Evolutionary conservation across 1,140 invertebrate genomes (phyloP), one percentile per base, ranked within the genome.

Genomic region (Papilio dardanus): DNA sequence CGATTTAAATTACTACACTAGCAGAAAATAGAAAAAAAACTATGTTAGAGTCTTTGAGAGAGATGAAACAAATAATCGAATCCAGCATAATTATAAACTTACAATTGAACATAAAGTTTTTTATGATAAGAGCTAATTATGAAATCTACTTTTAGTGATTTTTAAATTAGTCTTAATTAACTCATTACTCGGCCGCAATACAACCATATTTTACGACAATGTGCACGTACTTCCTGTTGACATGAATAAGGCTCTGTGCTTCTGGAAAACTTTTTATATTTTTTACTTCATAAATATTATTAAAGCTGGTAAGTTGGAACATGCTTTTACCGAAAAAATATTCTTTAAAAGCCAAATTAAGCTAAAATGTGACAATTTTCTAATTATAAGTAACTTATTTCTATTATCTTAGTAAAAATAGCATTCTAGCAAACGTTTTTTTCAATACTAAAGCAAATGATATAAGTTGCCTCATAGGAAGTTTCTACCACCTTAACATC

Each of bases 71-170:
- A n/a, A n/a, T n/a, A n/a, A n/a, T n/a, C n/a, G n/a, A n/a, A 37
- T 1, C 10, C 2, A 0, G 3, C 10, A 37, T 3, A 4, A 37
- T n/a, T 46, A 46, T 46, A n/a, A 54, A 16, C 8, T 54, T 24
- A 24, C 12, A 24, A 54, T 10, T 24, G 21, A 54, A 62, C 54
- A 62, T 4, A 50, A 50, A 2, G 3, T 14, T 24, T 28, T 14
- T 8, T 21, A 28, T 62, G 54, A 62, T 62, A 62, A 62, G 54
- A 62, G 54, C 54, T 62, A 62, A 62, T 62, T 62, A 62, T 5
- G 24, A 62, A 30, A 28, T 8, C 10, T 21, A 12, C 8, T 62
- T 58, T 28, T 12, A 58, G 8, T 58, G 21, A 24, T 58, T 24
- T 58, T 62, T 62, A 30, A 62, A 16, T 50, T 50, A 50, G 46